These are phyloP conservation scores for Tinea trinotella DNA, from an alignment of 2,888 invertebrate species.

Conservation along the genomic window DNA sequence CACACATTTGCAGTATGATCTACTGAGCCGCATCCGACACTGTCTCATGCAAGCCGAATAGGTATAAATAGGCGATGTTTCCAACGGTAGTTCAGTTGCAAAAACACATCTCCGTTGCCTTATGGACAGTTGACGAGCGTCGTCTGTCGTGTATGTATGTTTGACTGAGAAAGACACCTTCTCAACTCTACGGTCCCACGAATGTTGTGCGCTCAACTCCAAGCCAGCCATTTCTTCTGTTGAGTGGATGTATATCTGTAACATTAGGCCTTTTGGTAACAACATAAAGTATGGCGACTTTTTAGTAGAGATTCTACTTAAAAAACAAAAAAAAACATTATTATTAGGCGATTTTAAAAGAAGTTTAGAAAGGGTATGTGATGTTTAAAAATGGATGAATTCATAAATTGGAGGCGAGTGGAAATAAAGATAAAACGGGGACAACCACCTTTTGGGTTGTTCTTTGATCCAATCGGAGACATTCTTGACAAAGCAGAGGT, in stretches of 20 bases:
- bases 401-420: no score
- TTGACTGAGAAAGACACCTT: conserved; percentile 79
- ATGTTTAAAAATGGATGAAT: no score
- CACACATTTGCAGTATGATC: conserved; percentile 77
- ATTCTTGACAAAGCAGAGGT: no score
- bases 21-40: conserved; percentile 78
- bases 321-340: no score
- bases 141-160: conserved; percentile 83
- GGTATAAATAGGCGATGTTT: conserved; percentile 75
- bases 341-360: no score
- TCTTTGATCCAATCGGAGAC: no score
- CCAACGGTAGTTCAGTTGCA: conserved; percentile 75
- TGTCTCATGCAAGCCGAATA: conserved; percentile 82
- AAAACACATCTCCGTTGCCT: conserved; percentile 82
- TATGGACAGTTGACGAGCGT: conserved; percentile 77
- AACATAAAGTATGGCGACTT: no score
- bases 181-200: conserved; percentile 76
- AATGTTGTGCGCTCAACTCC: conserved; percentile 78
- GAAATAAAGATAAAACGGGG: no score
- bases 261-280: no score
- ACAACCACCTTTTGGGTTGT: no score
- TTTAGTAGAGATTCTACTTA: no score
- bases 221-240: conserved; percentile 79
- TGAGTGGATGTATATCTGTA: conserved; percentile 76
- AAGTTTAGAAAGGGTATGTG: no score